Evolutionary conservation across 2,888 invertebrate species (phyloP).

Genomic region (Lissocephala sabroskyi): DNA sequence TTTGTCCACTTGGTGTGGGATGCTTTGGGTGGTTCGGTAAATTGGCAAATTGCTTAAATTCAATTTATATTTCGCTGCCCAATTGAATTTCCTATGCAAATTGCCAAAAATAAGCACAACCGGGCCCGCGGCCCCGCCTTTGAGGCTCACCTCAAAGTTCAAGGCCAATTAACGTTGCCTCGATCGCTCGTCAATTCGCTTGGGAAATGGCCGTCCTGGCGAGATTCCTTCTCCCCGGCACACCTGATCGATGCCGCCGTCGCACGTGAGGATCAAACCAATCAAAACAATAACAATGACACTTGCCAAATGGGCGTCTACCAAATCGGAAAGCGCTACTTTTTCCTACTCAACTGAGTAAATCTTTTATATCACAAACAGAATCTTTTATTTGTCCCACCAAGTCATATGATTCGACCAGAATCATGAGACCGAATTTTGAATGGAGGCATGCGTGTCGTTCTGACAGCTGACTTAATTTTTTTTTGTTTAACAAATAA

Average conservation of each 20-base stretch:
- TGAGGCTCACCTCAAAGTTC: conserved; percentile 33
- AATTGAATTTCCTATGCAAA: conserved; percentile 39
- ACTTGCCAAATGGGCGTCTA: not conserved
- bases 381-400: not conserved
- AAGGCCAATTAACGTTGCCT: conserved; percentile 39
- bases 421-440: not conserved
- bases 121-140: conserved; percentile 25
- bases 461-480: not conserved
- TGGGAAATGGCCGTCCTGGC: conserved; percentile 9
- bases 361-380: not conserved
- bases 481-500: no score
- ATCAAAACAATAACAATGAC: not conserved
- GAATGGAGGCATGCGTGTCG: not conserved
- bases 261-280: conserved; percentile 19
- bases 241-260: conserved; percentile 7
- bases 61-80: conserved; percentile 28
- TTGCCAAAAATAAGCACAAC: conserved; percentile 34
- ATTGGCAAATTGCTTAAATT: conserved; percentile 18
- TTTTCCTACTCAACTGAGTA: no score
- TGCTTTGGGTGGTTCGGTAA: no score
- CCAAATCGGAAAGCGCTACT: not conserved
- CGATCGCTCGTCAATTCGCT: conserved; percentile 29
- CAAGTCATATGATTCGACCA: not conserved
- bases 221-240: conserved; percentile 8
- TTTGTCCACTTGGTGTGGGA: no score